Evolutionary conservation across 2,888 invertebrate species (phyloP), one percentile per base, ranked within the genome.

Genomic region (Neria commutata): DNA sequence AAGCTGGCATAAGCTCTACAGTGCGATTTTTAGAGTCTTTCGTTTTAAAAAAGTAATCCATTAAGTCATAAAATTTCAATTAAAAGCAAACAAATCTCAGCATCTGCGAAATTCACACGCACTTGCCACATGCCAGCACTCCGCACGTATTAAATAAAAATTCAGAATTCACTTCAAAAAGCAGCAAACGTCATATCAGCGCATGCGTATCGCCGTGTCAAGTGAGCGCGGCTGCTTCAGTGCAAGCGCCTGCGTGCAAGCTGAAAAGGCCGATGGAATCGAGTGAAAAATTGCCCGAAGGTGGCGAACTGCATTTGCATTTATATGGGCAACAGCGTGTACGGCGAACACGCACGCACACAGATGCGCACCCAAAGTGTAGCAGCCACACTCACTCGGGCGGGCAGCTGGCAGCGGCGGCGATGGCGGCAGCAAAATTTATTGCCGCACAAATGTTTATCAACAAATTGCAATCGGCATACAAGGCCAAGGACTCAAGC

Each of bases 361-460:
- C n/a, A n/a, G n/a, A n/a, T n/a, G n/a, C n/a, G n/a, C n/a, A n/a
- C n/a, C n/a, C n/a, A n/a, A n/a, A n/a, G n/a, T 14, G 37, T 37
- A 11, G 37, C n/a, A 37, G n/a, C n/a, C n/a, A n/a, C n/a, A n/a
- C n/a, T n/a, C n/a, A n/a, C n/a, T n/a, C n/a, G n/a, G n/a, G n/a
- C n/a, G 4, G 37, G 37, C 6, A 37, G 37, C n/a, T 6, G 11
- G 37, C n/a, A 14, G 37, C 3, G n/a, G 37, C 3, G n/a, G 37
- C n/a, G n/a, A 37, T 14, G 4, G 37, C 37, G 3, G 3, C 37
- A 58, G 56, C 49, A 65, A 65, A 64, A 76, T 76, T 76, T 76
- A 76, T 76, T 77, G 71, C 78, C 69, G 71, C 70, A 74, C 74
- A 74, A 76, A 77, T 75, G 73, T 73, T 76, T 76, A 76, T 76